Evolutionary conservation across 2,888 invertebrate species (phyloP).

Genomic region (Empis livida): DNA sequence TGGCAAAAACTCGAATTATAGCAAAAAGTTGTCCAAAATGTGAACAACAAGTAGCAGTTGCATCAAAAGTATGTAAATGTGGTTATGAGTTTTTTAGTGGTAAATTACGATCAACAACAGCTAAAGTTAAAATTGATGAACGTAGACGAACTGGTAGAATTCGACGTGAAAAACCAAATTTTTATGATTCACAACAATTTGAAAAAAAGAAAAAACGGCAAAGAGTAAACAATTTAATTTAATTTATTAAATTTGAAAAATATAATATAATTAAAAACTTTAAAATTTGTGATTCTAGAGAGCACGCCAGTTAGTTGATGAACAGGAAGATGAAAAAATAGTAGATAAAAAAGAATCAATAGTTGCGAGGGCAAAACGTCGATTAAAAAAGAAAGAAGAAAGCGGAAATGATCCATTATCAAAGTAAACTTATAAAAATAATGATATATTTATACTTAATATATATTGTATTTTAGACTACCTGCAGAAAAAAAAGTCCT

Average conservation of each 20-base stretch:
- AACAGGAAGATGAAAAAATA: constrained; percentile 19
- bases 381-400: constrained; percentile 30
- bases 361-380: constrained; percentile 23
- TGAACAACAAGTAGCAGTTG: constrained; percentile 63
- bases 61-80: constrained; percentile 60
- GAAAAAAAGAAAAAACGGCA: constrained; percentile 59
- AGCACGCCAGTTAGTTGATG: constrained; percentile 2
- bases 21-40: constrained; percentile 68
- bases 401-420: constrained; percentile 32
- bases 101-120: constrained; percentile 27
- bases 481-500: constrained; percentile 56
- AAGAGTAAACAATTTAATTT: too few species aligned
- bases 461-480: constrained; percentile 12
- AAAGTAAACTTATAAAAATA: constrained; percentile 4
- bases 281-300: not conserved
- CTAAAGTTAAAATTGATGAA: constrained; percentile 23
- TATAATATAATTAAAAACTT: not conserved
- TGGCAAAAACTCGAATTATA: constrained; percentile 57
- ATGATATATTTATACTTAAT: not conserved
- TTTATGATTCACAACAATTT: constrained; percentile 69
- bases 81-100: constrained; percentile 68
- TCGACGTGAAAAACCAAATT: constrained; percentile 64
- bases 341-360: constrained; percentile 39
- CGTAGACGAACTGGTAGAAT: constrained; percentile 58
- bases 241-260: not conserved